phyloP scores from a whole-genome alignment of 2,113 vertebrate genomes.

The Atrichornis clamosus region DNA sequence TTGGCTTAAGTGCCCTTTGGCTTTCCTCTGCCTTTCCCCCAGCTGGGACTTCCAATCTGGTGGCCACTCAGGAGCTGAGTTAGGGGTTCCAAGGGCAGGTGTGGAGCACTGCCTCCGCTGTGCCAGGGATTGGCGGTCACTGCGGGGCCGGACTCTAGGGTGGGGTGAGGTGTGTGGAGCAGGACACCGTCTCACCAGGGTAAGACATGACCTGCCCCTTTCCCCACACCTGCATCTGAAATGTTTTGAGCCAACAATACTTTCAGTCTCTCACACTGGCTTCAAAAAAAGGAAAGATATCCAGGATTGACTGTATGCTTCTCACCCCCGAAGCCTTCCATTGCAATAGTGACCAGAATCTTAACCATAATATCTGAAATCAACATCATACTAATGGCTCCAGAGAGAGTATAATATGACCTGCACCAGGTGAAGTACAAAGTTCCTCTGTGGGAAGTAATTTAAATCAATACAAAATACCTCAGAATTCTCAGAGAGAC shows the following conservation, averaged over 20 bases:
- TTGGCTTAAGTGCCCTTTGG: not conserved
- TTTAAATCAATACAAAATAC: not conserved
- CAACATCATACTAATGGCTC: not conserved
- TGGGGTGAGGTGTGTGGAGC: not conserved
- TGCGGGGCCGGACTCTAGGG: not conserved
- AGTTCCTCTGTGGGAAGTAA: not conserved
- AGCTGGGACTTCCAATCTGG: not conserved
- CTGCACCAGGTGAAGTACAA: not conserved
- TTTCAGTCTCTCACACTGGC: not conserved
- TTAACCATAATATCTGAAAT: not conserved
- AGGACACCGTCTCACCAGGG: no score
- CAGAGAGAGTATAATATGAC: not conserved
- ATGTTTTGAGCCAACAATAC: accelerated
- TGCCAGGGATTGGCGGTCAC: not conserved
- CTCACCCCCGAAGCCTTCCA: not conserved
- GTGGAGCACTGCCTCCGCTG: no score
- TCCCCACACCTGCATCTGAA: not conserved
- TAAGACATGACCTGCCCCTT: not conserved
- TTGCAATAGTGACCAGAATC: not conserved
- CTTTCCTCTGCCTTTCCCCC: not conserved
- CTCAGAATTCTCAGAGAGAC: not conserved
- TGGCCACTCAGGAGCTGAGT: not conserved
- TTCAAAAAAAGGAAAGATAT: not conserved
- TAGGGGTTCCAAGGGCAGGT: not conserved
- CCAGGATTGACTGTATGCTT: not conserved